Percentiles rank a stretch among this genome's conserved stretches.
Evolutionary conservation across 2,113 vertebrate species (phyloP).

Genomic region (Talpa occidentalis): DNA sequence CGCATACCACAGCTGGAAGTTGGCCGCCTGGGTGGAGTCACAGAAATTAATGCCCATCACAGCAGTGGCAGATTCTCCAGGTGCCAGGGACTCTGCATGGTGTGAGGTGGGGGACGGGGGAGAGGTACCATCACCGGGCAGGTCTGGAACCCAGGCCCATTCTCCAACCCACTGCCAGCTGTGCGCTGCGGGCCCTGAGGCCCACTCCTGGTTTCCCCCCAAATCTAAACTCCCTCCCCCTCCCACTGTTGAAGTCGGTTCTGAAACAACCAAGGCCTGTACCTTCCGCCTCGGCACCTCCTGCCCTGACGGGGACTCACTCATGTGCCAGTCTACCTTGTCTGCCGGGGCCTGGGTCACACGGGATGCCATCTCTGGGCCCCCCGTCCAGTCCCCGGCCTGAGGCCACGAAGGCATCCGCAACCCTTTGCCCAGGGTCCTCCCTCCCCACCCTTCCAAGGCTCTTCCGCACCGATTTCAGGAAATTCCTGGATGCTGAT

Average conservation of each 20-base stretch:
- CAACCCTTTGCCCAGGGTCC: background rate
- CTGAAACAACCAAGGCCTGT: background rate
- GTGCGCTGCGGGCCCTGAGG: background rate
- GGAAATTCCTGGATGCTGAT: constrained; percentile 96
- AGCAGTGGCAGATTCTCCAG: constrained; percentile 89
- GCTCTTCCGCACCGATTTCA: constrained; percentile 90
- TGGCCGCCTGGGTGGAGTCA: constrained; percentile 97
- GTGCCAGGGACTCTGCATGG: constrained; percentile 89
- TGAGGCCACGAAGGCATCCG: background rate
- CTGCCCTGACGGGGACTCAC: background rate
- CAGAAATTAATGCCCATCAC: constrained; percentile 98
- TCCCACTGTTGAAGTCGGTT: background rate
- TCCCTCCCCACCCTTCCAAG: background rate
- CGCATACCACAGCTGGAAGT: constrained; percentile 97
- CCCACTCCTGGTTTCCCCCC: background rate
- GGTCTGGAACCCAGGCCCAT: background rate
- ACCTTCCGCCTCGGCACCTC: background rate
- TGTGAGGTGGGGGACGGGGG: background rate
- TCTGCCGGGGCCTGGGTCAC: too few species aligned
- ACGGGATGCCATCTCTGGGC: background rate
- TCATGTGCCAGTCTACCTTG: background rate
- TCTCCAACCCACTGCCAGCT: background rate
- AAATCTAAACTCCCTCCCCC: background rate
- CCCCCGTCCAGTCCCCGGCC: background rate
- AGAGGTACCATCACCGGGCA: background rate